Evolutionary conservation across 2,797 vertebrate genomes (phyloP).

Genomic region (Loriculus beryllinus): DNA sequence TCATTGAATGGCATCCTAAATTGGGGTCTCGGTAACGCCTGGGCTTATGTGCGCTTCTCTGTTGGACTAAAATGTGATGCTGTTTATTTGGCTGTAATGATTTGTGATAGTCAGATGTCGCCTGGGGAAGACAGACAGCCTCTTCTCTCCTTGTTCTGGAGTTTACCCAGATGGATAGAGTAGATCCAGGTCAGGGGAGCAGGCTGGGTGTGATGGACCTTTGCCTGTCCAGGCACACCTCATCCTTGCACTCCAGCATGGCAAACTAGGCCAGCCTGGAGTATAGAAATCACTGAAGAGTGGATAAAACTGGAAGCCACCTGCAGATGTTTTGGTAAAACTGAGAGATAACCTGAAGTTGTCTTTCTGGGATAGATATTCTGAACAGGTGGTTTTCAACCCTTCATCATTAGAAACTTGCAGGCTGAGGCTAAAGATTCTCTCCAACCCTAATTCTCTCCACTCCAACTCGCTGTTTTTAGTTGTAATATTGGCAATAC

Average conservation of each 20-base stretch:
- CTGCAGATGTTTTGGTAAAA: not conserved
- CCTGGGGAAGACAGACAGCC: not conserved
- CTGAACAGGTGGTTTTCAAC: not conserved
- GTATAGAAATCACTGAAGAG: not conserved
- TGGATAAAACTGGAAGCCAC: not conserved
- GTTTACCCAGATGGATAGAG: not conserved
- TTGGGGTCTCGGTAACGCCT: rapidly evolving
- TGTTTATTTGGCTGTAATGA: not conserved
- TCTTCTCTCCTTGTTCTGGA: not conserved
- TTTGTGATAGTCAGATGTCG: not conserved
- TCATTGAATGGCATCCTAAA: not conserved
- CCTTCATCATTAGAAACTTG: not conserved
- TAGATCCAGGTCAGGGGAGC: not conserved
- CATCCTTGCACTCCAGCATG: not conserved
- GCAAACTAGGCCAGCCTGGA: not conserved
- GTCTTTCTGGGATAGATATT: not conserved
- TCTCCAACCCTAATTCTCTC: not conserved
- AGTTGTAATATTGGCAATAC: not conserved
- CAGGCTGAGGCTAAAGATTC: not conserved
- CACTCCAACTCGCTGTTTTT: not conserved
- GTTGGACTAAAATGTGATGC: not conserved
- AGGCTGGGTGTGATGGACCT: not conserved
- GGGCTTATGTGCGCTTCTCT: not conserved
- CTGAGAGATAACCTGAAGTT: not conserved
- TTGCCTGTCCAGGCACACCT: not conserved